Conservation (phyloP, 2,888 invertebrate species). For the Subacronicta megacephala region DNA sequence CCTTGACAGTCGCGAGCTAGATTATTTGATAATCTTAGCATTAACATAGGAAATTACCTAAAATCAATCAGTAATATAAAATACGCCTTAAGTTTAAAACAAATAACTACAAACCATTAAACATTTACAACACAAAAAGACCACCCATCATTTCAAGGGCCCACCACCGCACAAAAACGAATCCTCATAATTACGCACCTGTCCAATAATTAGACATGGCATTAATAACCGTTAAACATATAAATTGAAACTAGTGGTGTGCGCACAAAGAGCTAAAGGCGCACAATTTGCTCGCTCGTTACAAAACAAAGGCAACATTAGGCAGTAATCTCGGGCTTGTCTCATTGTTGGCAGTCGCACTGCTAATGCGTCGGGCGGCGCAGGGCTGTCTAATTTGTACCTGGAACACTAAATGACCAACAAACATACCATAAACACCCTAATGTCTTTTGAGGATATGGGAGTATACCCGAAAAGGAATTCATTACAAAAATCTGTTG, state of each 20-base stretch:
- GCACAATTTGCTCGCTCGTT: constrained; percentile 67
- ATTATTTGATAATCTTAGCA: too few species aligned
- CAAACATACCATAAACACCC: background rate
- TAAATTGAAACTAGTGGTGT: constrained; percentile 54
- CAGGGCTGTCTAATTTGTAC: constrained; percentile 48
- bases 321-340: constrained; percentile 62
- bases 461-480: background rate
- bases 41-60: too few species aligned
- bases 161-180: constrained; percentile 9
- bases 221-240: constrained; percentile 56
- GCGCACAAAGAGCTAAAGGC: constrained; percentile 45
- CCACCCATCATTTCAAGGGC: constrained; percentile 9
- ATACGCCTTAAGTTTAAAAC: too few species aligned
- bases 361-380: constrained; percentile 46
- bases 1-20: too few species aligned
- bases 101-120: background rate
- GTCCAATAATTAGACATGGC: constrained; percentile 48
- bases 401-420: constrained; percentile 5
- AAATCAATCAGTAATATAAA: too few species aligned
- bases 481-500: background rate
- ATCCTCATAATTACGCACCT: constrained; percentile 32
- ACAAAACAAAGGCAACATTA: constrained; percentile 71
- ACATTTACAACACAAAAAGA: constrained; percentile 1
- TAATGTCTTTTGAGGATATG: background rate
- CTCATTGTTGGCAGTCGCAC: constrained; percentile 54